Evolutionary conservation across 1,140 invertebrate species (phyloP), one percentile per base, ranked within the genome.

Genomic region (Caenorhabditis tropicalis): DNA sequence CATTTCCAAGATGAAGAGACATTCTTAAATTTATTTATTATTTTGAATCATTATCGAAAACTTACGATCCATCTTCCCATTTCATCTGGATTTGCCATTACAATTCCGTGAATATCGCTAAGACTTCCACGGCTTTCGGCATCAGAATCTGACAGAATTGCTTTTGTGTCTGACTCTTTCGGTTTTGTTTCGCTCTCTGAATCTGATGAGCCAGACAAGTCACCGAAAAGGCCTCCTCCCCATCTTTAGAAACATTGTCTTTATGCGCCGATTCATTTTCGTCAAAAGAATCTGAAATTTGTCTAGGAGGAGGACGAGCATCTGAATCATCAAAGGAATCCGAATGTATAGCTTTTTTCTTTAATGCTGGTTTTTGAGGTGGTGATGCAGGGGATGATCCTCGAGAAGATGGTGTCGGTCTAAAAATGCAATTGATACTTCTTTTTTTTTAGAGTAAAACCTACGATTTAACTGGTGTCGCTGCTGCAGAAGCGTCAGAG

Each of bases 1-100:
- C 98, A 56, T 95, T 95, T 31, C 98, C 97, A 51, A 99, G 93
- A 92, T 98, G 96, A 24, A 99, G 92, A n/a, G 96, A 98, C 94
- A 98, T 95, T 87, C 95, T 97, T 10, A 74, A 92, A 91, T 70
- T 5, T 36, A 21, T 12, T 56, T 0, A 39, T 21, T n/a, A 29
- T 16, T 16, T 43, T 6, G 27, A 0, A 56, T 12, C 39, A 39
- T 0, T 48, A 6, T 19, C 43, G 6, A 29, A 6, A 48, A 87
- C 81, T 81, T 85, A 93, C 93, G 92, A 93, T 82, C 97, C 97
- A 92, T 99, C 98, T 0, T 96, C 98, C 98, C 98, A 99, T 74
- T 74, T 74, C 65, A 46, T 74, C 65, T 43, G 65, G 65, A 74
- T 74, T 74, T 4, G 65, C 65, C 65, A 74, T 74, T 7, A 74